A percentile compares a stretch with the other conserved stretches of the same genome.
Conservation (phyloP, 2,113 vertebrate genomes). For the Himantopus leucocephalus region DNA sequence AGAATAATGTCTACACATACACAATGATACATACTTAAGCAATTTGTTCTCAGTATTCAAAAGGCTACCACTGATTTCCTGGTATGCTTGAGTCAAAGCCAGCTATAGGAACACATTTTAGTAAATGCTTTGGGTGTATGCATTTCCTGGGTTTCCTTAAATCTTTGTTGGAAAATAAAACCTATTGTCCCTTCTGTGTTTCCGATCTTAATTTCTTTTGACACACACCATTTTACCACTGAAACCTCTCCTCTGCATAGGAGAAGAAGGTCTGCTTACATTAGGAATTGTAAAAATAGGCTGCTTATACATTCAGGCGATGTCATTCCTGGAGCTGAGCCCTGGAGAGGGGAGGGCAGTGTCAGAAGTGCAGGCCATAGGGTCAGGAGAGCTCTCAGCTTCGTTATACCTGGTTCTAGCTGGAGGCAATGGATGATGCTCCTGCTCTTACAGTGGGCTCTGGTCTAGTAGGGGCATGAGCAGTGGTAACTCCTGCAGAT, state of each 20-base stretch:
- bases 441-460: neutral
- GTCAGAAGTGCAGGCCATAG: neutral
- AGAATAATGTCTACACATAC: neutral
- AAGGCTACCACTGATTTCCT: neutral
- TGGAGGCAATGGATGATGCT: neutral
- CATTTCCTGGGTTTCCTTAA: constrained; percentile 19
- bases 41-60: constrained; percentile 4
- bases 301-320: neutral
- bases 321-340: neutral
- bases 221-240: neutral
- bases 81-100: neutral
- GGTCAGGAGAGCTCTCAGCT: neutral
- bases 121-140: neutral
- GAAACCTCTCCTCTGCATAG: neutral
- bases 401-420: neutral
- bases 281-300: neutral
- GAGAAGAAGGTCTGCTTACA: neutral
- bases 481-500: neutral
- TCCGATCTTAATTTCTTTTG: neutral
- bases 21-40: neutral
- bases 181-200: neutral
- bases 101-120: neutral
- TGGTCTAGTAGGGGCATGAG: neutral
- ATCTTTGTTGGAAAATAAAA: neutral
- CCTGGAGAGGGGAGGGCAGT: neutral